Base-by-base conservation (phyloP, 2,113 vertebrate species). In the Petaurus breviceps region DNA sequence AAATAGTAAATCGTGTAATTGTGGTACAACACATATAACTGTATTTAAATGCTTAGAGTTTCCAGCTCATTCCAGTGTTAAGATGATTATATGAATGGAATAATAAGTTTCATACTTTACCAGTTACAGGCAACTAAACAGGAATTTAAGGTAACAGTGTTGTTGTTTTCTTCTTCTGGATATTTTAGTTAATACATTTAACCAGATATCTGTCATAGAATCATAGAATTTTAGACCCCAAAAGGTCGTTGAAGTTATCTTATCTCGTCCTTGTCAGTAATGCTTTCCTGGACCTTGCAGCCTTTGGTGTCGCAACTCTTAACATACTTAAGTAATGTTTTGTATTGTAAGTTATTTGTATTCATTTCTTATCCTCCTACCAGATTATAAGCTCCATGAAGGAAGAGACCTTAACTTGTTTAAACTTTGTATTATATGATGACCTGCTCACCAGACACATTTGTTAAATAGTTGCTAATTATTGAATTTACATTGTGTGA, bases 51-150 rank as follows among this genome's bases (percentile, higher is more conserved):
- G 31, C n/a, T 84, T 84, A n/a, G 19, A 84, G 19, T 84, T 84
- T 84, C n/a, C n/a, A 43, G 6, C 68, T 3, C 31, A 3, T 46
- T 3, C 0, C 2, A 5, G 53, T 49, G 84, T 90, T 52, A 2
- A 8, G 52, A 31, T 19, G 51, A 24, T 5, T 37, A 0, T 16
- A 0, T 43, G 25, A 23, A 7, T 9, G 8, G 0, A 46, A 51
- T 2, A 0, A 26, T 9, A 0, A 8, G 84, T 46, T 24, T 53
- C 7, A 0, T 0, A 0, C 26, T 23, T 37, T 24, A 47, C 84
- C 23, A 0, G 0, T 11, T 37, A 0, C 0, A 10, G 23, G 28
- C 46, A 25, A 28, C 14, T 0, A 4, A 0, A 0, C 28, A 4
- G 1, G 23, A 7, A 49, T 0, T 0, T 16, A 8, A 2, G 3